phyloP scores from a whole-genome alignment of 2,797 vertebrate genomes.

The Uromys caudimaculatus region DNA sequence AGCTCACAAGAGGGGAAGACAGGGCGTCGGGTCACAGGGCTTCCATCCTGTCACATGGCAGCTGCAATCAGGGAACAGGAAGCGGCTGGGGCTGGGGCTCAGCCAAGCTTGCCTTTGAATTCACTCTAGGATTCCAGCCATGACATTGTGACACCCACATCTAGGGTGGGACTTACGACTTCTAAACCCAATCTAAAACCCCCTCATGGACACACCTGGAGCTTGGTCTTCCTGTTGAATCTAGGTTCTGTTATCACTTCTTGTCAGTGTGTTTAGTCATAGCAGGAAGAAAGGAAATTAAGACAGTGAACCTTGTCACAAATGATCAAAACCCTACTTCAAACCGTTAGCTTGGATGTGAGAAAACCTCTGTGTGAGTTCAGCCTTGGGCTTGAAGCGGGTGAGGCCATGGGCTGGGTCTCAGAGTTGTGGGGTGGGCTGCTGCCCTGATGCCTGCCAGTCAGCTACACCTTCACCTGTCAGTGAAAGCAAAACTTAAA shows the following conservation, averaged over 20 bases:
- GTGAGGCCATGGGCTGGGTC: not conserved
- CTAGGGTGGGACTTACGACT: not conserved
- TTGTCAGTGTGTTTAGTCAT: not conserved
- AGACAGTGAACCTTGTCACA: not conserved
- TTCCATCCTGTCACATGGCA: not conserved
- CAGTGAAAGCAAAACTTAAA: not conserved
- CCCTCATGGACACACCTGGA: not conserved
- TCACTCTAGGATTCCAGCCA: not conserved
- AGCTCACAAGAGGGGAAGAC: not conserved
- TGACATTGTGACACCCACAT: too few species aligned
- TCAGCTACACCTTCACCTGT: not conserved
- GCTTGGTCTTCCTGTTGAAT: not conserved
- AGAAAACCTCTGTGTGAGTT: not conserved
- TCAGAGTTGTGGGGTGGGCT: not conserved
- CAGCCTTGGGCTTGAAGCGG: not conserved
- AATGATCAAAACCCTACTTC: constrained; percentile 6
- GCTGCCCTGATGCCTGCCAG: not conserved
- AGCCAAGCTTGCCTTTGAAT: not conserved
- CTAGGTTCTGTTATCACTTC: too few species aligned
- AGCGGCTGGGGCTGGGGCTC: not conserved
- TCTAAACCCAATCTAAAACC: not conserved
- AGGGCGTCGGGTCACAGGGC: not conserved
- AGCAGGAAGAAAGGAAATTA: not conserved
- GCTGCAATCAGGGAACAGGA: not conserved
- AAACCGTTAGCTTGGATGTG: not conserved